Conservation (phyloP, 1,140 invertebrate species). For the Pantala flavescens region DNA sequence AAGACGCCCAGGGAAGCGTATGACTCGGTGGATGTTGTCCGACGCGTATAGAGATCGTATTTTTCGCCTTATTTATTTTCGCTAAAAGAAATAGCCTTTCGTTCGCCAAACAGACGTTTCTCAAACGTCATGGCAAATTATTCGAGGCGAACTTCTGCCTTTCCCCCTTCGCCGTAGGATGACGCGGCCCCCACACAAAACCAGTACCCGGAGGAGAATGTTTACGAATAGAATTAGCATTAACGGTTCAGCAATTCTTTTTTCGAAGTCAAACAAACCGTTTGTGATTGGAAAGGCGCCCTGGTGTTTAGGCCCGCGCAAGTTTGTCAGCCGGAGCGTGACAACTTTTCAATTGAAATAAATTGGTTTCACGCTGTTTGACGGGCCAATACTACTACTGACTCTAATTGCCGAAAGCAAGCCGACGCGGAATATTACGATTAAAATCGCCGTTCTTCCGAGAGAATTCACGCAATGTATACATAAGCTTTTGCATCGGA, state of each 20-base stretch:
- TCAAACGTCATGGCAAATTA: neutral
- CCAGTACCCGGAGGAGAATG: neutral
- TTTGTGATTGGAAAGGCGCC: conserved; percentile 2
- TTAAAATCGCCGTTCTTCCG: neutral
- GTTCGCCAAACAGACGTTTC: neutral
- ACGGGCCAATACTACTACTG: neutral
- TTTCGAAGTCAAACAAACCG: conserved; percentile 7
- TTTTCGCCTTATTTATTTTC: neutral
- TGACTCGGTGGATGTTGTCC: no score
- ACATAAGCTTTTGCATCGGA: no score
- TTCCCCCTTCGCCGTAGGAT: neutral
- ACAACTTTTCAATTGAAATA: conserved; percentile 10
- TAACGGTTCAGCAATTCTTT: neutral
- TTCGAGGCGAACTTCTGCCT: neutral
- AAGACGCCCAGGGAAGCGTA: no score
- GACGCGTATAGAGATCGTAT: neutral
- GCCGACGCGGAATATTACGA: neutral
- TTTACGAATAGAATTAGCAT: neutral
- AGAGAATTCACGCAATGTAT: no score
- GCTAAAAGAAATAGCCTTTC: neutral
- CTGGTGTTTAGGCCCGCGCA: neutral
- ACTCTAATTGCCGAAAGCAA: neutral
- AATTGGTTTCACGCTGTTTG: neutral
- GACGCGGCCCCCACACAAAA: neutral
- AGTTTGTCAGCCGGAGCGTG: neutral